These are phyloP conservation scores for Entomobrya proxima DNA, from an alignment of 2,888 invertebrate species.

Conservation along the genomic window DNA sequence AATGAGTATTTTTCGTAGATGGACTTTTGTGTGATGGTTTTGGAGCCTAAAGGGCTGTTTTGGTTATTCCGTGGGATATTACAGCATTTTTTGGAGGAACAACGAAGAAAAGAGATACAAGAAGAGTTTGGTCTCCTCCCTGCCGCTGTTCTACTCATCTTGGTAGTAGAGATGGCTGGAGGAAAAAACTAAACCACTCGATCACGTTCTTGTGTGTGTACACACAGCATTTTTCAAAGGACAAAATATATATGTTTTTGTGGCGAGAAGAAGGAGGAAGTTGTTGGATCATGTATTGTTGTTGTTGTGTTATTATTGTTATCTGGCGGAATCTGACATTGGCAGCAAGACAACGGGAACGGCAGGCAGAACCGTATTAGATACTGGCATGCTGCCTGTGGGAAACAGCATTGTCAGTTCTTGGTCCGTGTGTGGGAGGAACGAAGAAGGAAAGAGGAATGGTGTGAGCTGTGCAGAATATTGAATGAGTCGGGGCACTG, in stretches of 20 bases:
- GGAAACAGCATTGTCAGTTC: neutral
- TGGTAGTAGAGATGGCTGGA: no score
- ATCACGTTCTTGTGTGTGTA: constrained; percentile 14
- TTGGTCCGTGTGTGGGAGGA: neutral
- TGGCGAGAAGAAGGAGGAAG: neutral
- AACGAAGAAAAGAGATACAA: neutral
- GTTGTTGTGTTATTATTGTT: neutral
- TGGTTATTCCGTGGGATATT: neutral
- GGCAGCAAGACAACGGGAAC: neutral
- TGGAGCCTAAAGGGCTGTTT: constrained; percentile 20
- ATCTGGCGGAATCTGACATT: constrained; percentile 9
- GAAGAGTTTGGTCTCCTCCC: constrained; percentile 7
- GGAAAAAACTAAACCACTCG: constrained; percentile 6
- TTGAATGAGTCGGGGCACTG: neutral
- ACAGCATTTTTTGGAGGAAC: neutral
- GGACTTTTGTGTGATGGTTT: neutral
- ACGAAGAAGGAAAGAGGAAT: neutral
- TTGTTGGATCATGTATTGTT: neutral
- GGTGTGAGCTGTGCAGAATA: constrained; percentile 16
- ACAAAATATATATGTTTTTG: neutral
- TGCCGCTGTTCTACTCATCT: neutral
- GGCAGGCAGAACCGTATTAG: neutral
- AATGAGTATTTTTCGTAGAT: neutral
- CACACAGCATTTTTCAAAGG: neutral
- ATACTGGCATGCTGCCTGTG: neutral